A percentile compares a stretch with the other conserved stretches of the same genome.
These are phyloP conservation scores for Drosophila fulvimacula DNA, from an alignment of 2,888 invertebrate genomes.

Conservation along the genomic window DNA sequence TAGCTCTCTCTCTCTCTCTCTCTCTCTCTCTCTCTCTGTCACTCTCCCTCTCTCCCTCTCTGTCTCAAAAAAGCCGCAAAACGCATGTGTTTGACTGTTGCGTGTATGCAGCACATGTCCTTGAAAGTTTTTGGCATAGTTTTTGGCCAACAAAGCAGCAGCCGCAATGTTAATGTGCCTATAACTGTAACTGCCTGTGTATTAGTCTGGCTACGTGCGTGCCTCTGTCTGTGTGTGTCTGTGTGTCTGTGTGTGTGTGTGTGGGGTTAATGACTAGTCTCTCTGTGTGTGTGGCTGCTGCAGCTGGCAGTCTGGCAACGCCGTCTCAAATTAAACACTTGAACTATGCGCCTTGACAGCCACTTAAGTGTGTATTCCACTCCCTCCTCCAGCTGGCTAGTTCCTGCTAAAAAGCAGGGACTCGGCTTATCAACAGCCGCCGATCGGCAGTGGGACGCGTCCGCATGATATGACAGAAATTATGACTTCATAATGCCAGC, in stretches of 20 bases:
- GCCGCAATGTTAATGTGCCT: slow-evolving; percentile 64
- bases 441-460: slow-evolving; percentile 52
- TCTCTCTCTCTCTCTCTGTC: neutral
- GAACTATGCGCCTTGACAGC: slow-evolving; percentile 40
- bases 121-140: slow-evolving; percentile 85
- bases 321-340: slow-evolving; percentile 58
- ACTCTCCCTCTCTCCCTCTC: slow-evolving; percentile 1
- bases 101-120: slow-evolving; percentile 79
- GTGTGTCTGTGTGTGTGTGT: neutral
- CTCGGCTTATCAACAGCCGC: slow-evolving; percentile 60
- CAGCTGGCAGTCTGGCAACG: slow-evolving; percentile 48
- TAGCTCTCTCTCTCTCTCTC: neutral
- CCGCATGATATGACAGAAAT: slow-evolving; percentile 75
- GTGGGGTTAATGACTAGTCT: slow-evolving; percentile 73
- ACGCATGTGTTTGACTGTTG: slow-evolving; percentile 56
- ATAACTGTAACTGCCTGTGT: slow-evolving; percentile 42
- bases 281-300: slow-evolving; percentile 10
- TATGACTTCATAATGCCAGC: slow-evolving; percentile 73
- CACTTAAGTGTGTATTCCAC: slow-evolving; percentile 45
- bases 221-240: slow-evolving; percentile 4
- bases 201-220: slow-evolving; percentile 12
- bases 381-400: slow-evolving; percentile 10
- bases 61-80: slow-evolving; percentile 54
- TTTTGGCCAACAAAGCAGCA: slow-evolving; percentile 67
- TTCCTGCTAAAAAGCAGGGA: slow-evolving; percentile 38